phyloP scores from a whole-genome alignment of 2,888 invertebrate species.

The Phanerotoma sp. region DNA sequence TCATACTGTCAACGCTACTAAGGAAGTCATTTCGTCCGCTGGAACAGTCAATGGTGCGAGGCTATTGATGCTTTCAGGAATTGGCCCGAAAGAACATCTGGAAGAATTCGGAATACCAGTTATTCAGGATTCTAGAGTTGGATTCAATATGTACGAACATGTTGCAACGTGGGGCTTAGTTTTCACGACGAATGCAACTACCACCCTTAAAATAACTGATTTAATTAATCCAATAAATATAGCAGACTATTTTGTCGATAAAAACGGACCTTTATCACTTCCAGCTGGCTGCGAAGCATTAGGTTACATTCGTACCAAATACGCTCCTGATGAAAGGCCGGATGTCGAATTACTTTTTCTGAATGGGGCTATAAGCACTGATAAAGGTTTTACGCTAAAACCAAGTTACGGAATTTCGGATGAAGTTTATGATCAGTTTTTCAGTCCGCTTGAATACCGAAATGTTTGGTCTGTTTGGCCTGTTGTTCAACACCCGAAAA shows the following conservation, averaged over 20 bases:
- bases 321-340: constrained; percentile 49
- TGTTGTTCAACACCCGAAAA: constrained; percentile 71
- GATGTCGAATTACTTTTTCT: constrained; percentile 60
- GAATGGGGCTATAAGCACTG: constrained; percentile 59
- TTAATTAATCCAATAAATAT: constrained; percentile 43
- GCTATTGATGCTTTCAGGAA: constrained; percentile 68
- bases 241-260: constrained; percentile 50
- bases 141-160: constrained; percentile 66
- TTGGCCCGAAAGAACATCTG: constrained; percentile 56
- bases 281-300: constrained; percentile 58
- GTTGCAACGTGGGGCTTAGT: constrained; percentile 79
- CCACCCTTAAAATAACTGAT: constrained; percentile 57
- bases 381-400: constrained; percentile 55
- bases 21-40: constrained; percentile 64
- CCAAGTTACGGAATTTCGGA: too few relatives aligned
- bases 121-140: constrained; percentile 66
- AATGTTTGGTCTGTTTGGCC: constrained; percentile 64
- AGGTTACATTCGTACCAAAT: constrained; percentile 57
- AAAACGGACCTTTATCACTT: constrained; percentile 52
- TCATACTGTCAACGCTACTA: constrained; percentile 52
- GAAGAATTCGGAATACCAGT: constrained; percentile 51
- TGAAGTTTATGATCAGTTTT: constrained; percentile 56
- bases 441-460: constrained; percentile 54
- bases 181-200: constrained; percentile 65
- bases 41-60: constrained; percentile 82